Percentiles rank a stretch among this genome's conserved stretches.
Conservation (phyloP, 1,140 invertebrate genomes). For the Pseudachorutes palmiensis region DNA sequence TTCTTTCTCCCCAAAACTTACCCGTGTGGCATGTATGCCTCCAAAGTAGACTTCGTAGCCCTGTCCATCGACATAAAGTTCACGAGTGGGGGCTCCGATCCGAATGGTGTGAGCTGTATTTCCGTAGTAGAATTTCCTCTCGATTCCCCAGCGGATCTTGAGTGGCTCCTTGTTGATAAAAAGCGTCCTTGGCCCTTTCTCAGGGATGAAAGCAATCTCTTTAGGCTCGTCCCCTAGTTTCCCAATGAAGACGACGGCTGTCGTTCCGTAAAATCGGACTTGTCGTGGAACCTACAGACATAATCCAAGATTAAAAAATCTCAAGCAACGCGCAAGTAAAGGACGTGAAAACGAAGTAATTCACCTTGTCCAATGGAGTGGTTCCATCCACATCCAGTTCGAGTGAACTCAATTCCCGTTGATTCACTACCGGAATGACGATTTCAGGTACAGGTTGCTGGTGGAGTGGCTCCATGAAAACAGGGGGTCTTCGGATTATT, state of each 20-base stretch:
- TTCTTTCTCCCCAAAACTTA: too few relatives aligned
- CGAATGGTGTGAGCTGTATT: conserved; percentile 57
- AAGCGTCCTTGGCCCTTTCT: conserved; percentile 40
- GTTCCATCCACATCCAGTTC: conserved; percentile 19
- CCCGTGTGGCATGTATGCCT: conserved; percentile 68
- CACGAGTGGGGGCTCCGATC: conserved; percentile 83
- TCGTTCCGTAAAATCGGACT: conserved; percentile 75
- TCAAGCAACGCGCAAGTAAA: too few relatives aligned
- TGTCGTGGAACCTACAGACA: conserved; percentile 54
- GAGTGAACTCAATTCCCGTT: conserved; percentile 20
- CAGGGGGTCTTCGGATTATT: conserved; percentile 23
- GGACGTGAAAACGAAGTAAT: too few relatives aligned
- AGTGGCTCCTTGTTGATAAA: conserved; percentile 29
- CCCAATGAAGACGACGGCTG: conserved; percentile 71
- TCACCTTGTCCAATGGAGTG: conserved; percentile 33
- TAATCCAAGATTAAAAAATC: conserved; percentile 1
- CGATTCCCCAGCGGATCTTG: conserved; percentile 38
- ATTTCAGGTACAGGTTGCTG: conserved; percentile 21
- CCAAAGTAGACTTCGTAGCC: conserved; percentile 88
- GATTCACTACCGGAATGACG: conserved; percentile 23
- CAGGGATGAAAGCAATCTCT: conserved; percentile 66
- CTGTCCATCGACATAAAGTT: conserved; percentile 77
- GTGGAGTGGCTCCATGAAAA: conserved; percentile 33
- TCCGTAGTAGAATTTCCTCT: conserved; percentile 52
- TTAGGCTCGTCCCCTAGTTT: conserved; percentile 73